A percentile compares a stretch with the other conserved stretches of the same genome.
Evolutionary conservation across 2,888 invertebrate species (phyloP).

Genomic region (Clunio marinus): DNA sequence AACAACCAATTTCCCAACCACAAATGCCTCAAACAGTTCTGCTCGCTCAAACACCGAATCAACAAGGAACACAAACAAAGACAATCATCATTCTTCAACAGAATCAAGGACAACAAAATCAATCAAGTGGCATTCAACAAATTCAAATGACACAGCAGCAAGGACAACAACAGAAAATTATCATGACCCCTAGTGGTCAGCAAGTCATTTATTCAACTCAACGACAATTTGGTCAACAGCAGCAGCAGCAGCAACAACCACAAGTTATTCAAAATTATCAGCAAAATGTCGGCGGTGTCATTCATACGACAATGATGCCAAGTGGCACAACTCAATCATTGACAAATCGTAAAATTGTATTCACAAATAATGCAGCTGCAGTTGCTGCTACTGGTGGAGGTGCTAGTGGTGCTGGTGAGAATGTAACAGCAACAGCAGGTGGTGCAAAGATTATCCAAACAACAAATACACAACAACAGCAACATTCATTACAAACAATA

Average conservation of each 20-base stretch:
- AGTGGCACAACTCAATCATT: slow-evolving; percentile 39
- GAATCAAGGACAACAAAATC: slow-evolving; percentile 46
- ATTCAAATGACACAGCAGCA: slow-evolving; percentile 43
- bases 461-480: slow-evolving; percentile 10
- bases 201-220: slow-evolving; percentile 36
- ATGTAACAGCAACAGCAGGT: background rate
- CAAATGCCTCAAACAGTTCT: slow-evolving; percentile 54
- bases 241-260: no score
- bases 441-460: slow-evolving; percentile 6
- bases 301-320: slow-evolving; percentile 37
- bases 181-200: slow-evolving; percentile 35
- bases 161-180: slow-evolving; percentile 43
- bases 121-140: slow-evolving; percentile 41
- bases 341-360: slow-evolving; percentile 36
- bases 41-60: slow-evolving; percentile 64
- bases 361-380: slow-evolving; percentile 22
- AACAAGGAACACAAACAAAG: slow-evolving; percentile 62
- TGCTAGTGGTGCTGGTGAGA: no score
- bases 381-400: no score
- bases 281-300: slow-evolving; percentile 37
- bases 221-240: slow-evolving; percentile 23
- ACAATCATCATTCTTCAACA: slow-evolving; percentile 69
- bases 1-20: slow-evolving; percentile 60
- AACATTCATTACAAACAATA: slow-evolving; percentile 26
- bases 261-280: slow-evolving; percentile 31